Conservation (phyloP, 2,888 invertebrate genomes). For the Keiferia lycopersicella region DNA sequence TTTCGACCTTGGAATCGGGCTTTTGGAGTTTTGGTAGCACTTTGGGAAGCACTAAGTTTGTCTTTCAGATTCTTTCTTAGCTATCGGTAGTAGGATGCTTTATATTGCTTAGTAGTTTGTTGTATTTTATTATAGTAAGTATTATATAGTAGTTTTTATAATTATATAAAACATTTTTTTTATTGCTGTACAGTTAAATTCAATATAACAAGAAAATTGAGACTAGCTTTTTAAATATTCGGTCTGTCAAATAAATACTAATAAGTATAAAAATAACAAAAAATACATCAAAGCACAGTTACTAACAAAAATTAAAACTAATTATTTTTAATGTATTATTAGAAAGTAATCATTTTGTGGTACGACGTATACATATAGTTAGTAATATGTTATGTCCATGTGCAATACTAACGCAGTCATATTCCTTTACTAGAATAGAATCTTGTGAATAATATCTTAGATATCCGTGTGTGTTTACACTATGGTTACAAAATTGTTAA, state of each 20-base stretch:
- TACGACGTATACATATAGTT: background rate
- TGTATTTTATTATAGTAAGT: background rate
- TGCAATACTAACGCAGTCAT: conserved; percentile 30
- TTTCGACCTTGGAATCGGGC: conserved; percentile 48
- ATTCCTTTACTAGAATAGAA: conserved; percentile 32
- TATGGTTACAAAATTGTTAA: background rate
- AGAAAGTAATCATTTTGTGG: background rate
- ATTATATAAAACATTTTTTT: conserved; percentile 18
- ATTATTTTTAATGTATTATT: background rate
- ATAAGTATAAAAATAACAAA: background rate
- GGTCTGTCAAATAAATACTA: conserved; percentile 44
- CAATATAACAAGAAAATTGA: conserved; percentile 54
- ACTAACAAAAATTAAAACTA: background rate
- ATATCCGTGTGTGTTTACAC: background rate
- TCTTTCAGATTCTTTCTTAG: background rate
- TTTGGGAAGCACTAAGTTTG: conserved; percentile 37
- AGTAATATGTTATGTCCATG: conserved; percentile 8
- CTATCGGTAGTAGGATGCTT: background rate
- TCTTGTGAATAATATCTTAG: conserved; percentile 4
- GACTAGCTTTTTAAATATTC: conserved; percentile 75
- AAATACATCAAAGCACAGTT: background rate
- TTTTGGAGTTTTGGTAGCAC: conserved; percentile 42
- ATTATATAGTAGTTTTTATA: background rate
- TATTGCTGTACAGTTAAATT: conserved; percentile 17
- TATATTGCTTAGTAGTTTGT: conserved; percentile 36